Evolutionary conservation across 1,140 invertebrate genomes (phyloP).

Genomic region (Oryctes rhinoceros): DNA sequence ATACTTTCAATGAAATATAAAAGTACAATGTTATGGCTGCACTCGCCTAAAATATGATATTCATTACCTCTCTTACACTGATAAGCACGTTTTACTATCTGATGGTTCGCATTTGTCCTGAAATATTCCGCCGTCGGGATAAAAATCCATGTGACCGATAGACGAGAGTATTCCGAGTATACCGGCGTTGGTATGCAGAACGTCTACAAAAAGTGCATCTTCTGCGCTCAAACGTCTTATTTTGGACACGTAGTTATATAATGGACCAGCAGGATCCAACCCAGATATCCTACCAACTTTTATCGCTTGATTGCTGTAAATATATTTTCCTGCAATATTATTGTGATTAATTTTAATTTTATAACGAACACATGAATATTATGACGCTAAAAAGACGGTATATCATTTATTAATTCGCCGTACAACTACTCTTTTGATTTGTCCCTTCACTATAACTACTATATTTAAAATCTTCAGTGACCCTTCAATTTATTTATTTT

Average conservation of each 20-base stretch:
- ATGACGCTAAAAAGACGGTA: too few species aligned
- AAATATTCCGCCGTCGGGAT: slow-evolving; percentile 64
- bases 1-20: slow-evolving; percentile 2
- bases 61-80: background rate
- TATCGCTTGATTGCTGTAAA: background rate
- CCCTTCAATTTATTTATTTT: too few species aligned
- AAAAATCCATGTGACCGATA: slow-evolving; percentile 88
- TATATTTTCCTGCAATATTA: slow-evolving; percentile 30
- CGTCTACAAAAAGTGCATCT: slow-evolving; percentile 89
- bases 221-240: background rate
- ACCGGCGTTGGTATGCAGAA: slow-evolving; percentile 90
- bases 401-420: too few species aligned
- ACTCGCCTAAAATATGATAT: background rate
- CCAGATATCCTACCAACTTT: slow-evolving; percentile 34
- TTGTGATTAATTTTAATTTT: too few species aligned
- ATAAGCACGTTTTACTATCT: background rate
- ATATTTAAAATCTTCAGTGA: too few species aligned
- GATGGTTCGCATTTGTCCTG: background rate
- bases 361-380: too few species aligned
- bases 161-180: slow-evolving; percentile 76
- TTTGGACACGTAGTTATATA: background rate
- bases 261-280: slow-evolving; percentile 39
- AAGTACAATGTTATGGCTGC: slow-evolving; percentile 17
- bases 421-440: too few species aligned
- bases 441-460: too few species aligned